Evolutionary conservation across 2,888 invertebrate genomes (phyloP).

Genomic region (Tipula helvola): DNA sequence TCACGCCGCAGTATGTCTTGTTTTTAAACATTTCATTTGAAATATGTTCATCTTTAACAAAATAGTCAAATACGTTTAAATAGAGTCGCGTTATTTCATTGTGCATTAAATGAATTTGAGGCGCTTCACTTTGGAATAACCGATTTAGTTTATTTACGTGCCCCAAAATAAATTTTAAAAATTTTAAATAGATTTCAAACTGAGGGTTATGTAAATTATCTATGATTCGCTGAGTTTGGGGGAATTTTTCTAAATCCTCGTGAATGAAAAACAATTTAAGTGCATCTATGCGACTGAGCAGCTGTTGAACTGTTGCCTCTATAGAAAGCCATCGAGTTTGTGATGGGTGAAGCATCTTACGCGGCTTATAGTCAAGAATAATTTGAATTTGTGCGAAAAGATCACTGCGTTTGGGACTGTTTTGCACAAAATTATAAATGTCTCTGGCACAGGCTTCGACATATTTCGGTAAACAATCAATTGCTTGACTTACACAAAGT

Average conservation of each 20-base stretch:
- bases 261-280: too few relatives aligned
- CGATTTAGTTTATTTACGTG: background rate
- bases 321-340: background rate
- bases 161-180: background rate
- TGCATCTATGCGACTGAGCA: background rate
- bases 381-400: too few relatives aligned
- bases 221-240: background rate
- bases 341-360: too few relatives aligned
- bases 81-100: background rate
- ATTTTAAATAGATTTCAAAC: background rate
- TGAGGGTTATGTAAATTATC: background rate
- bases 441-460: slow-evolving; percentile 7
- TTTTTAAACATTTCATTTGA: background rate
- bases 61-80: background rate
- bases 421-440: too few relatives aligned
- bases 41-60: background rate
- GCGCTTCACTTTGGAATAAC: background rate
- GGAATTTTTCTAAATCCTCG: background rate
- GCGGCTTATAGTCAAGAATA: too few relatives aligned
- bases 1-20: background rate
- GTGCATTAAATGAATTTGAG: slow-evolving; percentile 10
- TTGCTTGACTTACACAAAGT: slow-evolving; percentile 17
- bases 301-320: background rate
- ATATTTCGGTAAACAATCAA: background rate
- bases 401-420: too few relatives aligned